Conservation (phyloP, 1,140 invertebrate genomes). For the Pogonognathellus flavescens region DNA sequence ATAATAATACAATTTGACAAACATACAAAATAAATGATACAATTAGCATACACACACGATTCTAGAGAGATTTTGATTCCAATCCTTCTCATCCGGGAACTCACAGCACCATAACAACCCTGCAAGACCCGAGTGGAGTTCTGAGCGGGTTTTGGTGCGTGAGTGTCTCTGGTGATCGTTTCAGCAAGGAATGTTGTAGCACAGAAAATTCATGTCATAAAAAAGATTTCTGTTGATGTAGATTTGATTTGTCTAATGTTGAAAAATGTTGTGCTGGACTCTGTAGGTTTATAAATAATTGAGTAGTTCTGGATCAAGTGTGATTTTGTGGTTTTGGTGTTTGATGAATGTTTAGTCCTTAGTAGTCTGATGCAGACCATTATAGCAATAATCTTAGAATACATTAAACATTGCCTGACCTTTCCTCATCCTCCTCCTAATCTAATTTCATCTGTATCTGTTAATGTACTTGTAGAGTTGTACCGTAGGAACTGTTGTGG, state of each 20-base stretch:
- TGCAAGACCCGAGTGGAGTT: too few relatives aligned
- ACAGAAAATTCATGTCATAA: not conserved
- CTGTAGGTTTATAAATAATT: not conserved
- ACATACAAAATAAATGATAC: slow-evolving; percentile 38
- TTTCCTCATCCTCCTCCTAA: not conserved
- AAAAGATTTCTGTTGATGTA: not conserved
- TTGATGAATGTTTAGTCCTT: slow-evolving; percentile 29
- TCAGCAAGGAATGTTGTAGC: too few relatives aligned
- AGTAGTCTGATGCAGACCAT: slow-evolving; percentile 39
- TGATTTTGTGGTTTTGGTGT: slow-evolving; percentile 18
- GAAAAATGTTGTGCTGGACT: not conserved
- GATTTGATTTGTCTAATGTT: not conserved
- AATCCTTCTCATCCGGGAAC: not conserved
- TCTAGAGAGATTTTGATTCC: slow-evolving; percentile 13
- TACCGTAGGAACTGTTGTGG: not conserved
- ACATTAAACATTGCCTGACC: not conserved
- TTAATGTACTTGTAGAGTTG: slow-evolving; percentile 33
- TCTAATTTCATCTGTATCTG: slow-evolving; percentile 41
- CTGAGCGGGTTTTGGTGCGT: too few relatives aligned
- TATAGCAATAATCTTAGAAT: not conserved
- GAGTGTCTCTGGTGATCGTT: too few relatives aligned
- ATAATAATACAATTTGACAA: not conserved
- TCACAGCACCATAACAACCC: not conserved
- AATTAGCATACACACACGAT: not conserved
- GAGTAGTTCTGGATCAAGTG: slow-evolving; percentile 15